phyloP scores from a whole-genome alignment of 2,888 invertebrate species.

The Slavum lentiscoides region DNA sequence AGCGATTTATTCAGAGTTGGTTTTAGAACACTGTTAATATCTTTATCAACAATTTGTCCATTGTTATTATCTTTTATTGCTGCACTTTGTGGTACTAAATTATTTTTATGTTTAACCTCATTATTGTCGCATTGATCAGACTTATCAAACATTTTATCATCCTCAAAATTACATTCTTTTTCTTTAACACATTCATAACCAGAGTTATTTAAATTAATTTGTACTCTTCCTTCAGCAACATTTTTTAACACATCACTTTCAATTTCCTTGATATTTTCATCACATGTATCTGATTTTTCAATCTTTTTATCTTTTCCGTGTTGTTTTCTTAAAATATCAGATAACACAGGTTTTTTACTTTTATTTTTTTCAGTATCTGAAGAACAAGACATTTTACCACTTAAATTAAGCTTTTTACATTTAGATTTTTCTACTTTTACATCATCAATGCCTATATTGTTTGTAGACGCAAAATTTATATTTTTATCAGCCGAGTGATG shows the following conservation, averaged over 20 bases:
- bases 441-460: not conserved
- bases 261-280: not conserved
- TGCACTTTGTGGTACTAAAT: not conserved
- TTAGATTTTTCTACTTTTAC: not conserved
- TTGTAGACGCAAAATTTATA: not conserved
- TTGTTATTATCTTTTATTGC: not conserved
- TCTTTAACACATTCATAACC: not conserved
- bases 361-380: not conserved
- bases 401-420: not conserved
- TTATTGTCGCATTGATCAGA: not conserved
- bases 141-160: not conserved
- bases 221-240: not conserved
- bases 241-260: not conserved
- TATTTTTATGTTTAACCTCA: not conserved
- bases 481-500: conserved; percentile 24
- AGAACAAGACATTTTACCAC: not conserved
- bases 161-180: not conserved
- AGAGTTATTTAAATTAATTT: not conserved
- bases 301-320: not conserved
- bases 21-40: not conserved
- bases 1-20: not conserved
- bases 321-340: not conserved
- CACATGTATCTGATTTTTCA: not conserved
- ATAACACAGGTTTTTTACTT: not conserved
- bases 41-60: not conserved